Conservation (phyloP, 2,888 invertebrate genomes). For the Acleris laterana region DNA sequence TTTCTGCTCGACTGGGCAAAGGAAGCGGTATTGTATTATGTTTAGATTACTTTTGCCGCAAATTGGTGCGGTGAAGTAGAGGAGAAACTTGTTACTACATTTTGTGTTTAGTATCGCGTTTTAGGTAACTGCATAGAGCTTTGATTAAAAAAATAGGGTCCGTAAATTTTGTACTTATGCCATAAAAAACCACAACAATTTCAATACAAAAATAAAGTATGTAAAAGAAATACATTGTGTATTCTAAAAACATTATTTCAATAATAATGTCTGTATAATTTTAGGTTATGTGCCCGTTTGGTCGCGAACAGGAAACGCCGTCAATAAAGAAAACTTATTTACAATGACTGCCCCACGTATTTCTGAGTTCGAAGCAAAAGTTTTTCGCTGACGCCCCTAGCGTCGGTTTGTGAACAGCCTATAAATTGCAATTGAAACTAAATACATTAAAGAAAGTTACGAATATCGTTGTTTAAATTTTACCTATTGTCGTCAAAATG, state of each 20-base stretch:
- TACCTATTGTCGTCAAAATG: too few relatives aligned
- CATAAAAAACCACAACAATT: too few relatives aligned
- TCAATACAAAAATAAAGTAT: too few relatives aligned
- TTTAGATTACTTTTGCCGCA: conserved; percentile 1
- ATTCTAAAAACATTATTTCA: too few relatives aligned
- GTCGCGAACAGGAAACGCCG: not conserved
- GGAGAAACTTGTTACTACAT: too few relatives aligned
- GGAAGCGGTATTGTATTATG: conserved; percentile 16
- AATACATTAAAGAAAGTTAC: not conserved
- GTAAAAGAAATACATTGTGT: too few relatives aligned
- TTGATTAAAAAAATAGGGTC: too few relatives aligned
- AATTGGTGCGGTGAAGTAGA: not conserved
- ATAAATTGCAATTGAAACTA: conserved; percentile 2
- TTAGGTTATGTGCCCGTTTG: not conserved
- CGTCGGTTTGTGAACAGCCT: conserved; percentile 8
- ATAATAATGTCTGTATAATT: too few relatives aligned
- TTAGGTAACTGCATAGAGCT: too few relatives aligned
- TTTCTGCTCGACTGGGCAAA: conserved; percentile 40
- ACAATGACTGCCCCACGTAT: conserved; percentile 25
- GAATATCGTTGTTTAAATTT: too few relatives aligned
- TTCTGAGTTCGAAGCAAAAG: conserved; percentile 20
- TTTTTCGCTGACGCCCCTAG: conserved; percentile 24
- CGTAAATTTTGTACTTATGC: too few relatives aligned
- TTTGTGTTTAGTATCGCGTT: too few relatives aligned
- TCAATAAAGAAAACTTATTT: conserved; percentile 29